Conservation (phyloP, 1,140 invertebrate species). For the Sarcophaga bullata region DNA sequence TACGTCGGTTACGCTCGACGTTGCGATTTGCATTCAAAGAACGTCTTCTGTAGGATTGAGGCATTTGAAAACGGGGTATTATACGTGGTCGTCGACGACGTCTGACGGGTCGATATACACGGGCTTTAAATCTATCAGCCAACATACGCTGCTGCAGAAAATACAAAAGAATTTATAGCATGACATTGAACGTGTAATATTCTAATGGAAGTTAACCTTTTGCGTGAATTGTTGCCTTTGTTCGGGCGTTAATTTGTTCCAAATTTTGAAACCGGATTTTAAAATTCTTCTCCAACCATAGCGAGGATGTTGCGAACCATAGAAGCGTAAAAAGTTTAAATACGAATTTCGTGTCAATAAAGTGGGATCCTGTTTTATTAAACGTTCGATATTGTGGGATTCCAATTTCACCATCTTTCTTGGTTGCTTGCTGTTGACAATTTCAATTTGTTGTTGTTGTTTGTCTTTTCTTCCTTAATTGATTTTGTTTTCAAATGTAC, state of each 20-base stretch:
- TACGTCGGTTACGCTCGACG: background rate
- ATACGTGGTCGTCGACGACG: background rate
- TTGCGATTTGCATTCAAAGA: slow-evolving; percentile 1
- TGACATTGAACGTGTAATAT: background rate
- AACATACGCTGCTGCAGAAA: background rate
- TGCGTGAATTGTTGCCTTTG: slow-evolving; percentile 13
- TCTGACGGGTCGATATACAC: background rate
- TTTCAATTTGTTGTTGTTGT: background rate
- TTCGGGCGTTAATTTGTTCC: background rate
- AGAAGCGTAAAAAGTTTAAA: slow-evolving; percentile 39
- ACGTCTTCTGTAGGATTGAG: slow-evolving; percentile 1
- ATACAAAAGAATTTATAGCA: background rate
- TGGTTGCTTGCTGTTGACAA: slow-evolving; percentile 11
- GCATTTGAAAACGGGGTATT: background rate
- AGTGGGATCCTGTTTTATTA: background rate
- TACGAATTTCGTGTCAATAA: slow-evolving; percentile 34
- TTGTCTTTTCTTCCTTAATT: background rate
- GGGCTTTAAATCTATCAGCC: too few relatives aligned
- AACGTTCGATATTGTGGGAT: slow-evolving; percentile 16
- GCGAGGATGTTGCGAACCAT: slow-evolving; percentile 19
- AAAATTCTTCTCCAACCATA: slow-evolving; percentile 34
- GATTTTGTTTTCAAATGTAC: too few relatives aligned
- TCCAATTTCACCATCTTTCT: slow-evolving; percentile 21
- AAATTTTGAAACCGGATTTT: slow-evolving; percentile 15
- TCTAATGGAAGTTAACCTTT: slow-evolving; percentile 1